Percentiles rank a stretch among this genome's conserved stretches.
These are phyloP conservation scores for Drosophila prosaltans DNA, from an alignment of 1,140 invertebrate genomes.

Conservation along the genomic window DNA sequence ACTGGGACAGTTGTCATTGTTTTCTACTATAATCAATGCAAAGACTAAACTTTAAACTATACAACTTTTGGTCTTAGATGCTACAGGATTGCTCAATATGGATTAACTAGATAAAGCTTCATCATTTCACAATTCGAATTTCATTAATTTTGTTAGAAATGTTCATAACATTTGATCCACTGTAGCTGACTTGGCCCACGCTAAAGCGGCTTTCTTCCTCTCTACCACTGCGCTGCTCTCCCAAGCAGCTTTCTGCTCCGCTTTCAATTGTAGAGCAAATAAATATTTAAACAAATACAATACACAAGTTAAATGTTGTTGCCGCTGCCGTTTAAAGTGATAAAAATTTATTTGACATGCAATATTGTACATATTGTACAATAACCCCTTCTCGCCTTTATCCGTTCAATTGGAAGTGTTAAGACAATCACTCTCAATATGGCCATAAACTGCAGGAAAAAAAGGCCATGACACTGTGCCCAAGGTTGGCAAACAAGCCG, in stretches of 20 bases:
- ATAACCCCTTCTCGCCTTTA: not conserved
- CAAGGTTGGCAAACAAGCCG: slow-evolving; percentile 42
- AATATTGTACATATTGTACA: slow-evolving; percentile 4
- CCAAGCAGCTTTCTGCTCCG: slow-evolving; percentile 39
- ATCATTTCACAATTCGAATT: no score
- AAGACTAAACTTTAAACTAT: no score
- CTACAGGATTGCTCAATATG: no score
- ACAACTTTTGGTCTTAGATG: no score
- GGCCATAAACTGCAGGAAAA: slow-evolving; percentile 42
- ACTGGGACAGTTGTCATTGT: not conserved
- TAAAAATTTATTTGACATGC: slow-evolving; percentile 39
- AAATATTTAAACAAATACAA: slow-evolving; percentile 54
- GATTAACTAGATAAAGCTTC: no score
- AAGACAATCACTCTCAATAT: slow-evolving; percentile 53
- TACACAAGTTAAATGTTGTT: slow-evolving; percentile 13
- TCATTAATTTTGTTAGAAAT: no score
- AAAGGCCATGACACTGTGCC: slow-evolving; percentile 62
- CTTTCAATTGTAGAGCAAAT: slow-evolving; percentile 71
- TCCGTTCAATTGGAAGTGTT: slow-evolving; percentile 5
- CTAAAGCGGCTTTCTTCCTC: slow-evolving; percentile 12
- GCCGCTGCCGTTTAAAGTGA: slow-evolving; percentile 41
- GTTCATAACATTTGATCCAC: not conserved
- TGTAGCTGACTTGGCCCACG: slow-evolving; percentile 22
- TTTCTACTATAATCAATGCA: no score
- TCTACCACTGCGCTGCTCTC: not conserved